Base-by-base conservation (phyloP, 2,888 invertebrate species). In the Autographa gamma region DNA sequence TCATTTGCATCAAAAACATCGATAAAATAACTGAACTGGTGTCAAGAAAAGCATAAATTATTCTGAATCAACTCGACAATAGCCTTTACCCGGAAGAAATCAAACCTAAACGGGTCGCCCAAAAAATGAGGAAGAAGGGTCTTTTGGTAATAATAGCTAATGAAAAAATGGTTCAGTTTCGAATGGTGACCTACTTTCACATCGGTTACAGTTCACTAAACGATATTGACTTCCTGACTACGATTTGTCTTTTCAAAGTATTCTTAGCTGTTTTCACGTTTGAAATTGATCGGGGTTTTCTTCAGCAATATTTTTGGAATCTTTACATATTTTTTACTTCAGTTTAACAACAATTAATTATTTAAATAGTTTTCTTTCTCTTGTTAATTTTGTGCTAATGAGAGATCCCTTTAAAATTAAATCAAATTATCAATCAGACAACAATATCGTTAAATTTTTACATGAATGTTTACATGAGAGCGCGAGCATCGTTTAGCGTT, bases 131-230 rank as follows among this genome's bases (percentile, higher is more conserved):
- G 63, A 77, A 63, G 63, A 77, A 63, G 64, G 63, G 13, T 52
- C 43, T 60, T 18, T 59, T 38, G 13, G 58, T 38, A 34, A 60
- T 43, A 43, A 43, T 43, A 52, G 71, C 66, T 69, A 73, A 65
- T 71, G 71, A 63, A 74, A 77, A 81, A 76, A 65, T 58, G 72
- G 25, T 66, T 64, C 71, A 74, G 41, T 38, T 80, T 65, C 58
- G 69, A 77, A 65, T 67, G 61, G 61, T 84, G 83, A 82, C 80
- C 77, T 54, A 81, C 60, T 79, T 79, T 69, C 63, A 6, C 56
- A 52, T 58, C 31, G 14, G 54, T 56, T 66, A 31, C 32, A 61
- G 60, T 62, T 64, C 62, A 32, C 38, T 62, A 61, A 68, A 54
- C n/a, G 32, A 72, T 54, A 66, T 68, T 68, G 70, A 79, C 68